phyloP scores from a whole-genome alignment of 2,888 invertebrate genomes.

The Tuta absoluta region DNA sequence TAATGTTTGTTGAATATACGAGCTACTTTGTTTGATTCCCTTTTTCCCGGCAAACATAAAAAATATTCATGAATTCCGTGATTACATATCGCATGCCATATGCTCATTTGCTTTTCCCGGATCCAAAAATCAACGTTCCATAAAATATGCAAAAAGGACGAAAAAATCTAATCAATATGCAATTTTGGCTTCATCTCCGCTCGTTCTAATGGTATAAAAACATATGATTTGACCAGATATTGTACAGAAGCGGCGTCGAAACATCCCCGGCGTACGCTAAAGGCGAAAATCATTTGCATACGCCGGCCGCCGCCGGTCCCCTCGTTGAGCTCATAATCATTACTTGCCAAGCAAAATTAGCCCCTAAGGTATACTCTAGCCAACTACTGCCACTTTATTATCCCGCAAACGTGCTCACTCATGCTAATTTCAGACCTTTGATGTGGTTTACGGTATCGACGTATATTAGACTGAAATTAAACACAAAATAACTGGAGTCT shows the following conservation, averaged over 20 bases:
- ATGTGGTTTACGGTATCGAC: conserved; percentile 62
- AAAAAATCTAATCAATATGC: conserved; percentile 24
- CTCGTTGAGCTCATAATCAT: conserved; percentile 70
- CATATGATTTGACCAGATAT: conserved; percentile 45
- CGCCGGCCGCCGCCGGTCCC: conserved; percentile 62
- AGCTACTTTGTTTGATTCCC: neutral
- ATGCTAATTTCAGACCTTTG: conserved; percentile 76
- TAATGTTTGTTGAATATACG: neutral
- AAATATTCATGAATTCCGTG: conserved; percentile 3
- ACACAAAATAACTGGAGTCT: conserved; percentile 37
- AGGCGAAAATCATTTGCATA: conserved; percentile 78
- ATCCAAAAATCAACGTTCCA: conserved; percentile 5
- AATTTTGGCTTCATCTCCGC: conserved; percentile 25
- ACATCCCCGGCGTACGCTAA: conserved; percentile 52
- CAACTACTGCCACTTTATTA: conserved; percentile 74
- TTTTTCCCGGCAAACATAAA: neutral
- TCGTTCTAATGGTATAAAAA: conserved; percentile 28
- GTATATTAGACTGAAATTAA: conserved; percentile 41
- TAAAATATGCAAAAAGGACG: conserved; percentile 11
- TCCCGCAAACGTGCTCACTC: conserved; percentile 71
- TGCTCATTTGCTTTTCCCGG: conserved; percentile 19
- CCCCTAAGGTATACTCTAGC: conserved; percentile 75
- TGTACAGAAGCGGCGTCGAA: conserved; percentile 47
- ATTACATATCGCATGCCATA: conserved; percentile 3
- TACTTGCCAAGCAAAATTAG: conserved; percentile 74